These are phyloP conservation scores for Naso thynnoides DNA, from an alignment of 2,797 vertebrate species.

Conservation along the genomic window DNA sequence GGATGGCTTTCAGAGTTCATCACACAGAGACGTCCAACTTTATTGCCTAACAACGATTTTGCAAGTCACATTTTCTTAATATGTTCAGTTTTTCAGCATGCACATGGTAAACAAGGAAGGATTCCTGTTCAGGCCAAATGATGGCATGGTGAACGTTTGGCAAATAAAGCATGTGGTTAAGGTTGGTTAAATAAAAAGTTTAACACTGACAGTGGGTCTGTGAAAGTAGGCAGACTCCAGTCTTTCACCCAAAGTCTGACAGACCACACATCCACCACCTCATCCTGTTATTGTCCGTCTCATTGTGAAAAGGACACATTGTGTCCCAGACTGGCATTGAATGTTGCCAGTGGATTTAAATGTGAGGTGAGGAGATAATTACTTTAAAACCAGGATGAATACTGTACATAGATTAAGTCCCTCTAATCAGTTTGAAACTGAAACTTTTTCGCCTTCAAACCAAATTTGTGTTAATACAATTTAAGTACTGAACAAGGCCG, in stretches of 20 bases:
- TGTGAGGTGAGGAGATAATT: background rate
- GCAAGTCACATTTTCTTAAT: too few species aligned
- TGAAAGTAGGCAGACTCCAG: background rate
- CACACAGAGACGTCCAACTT: background rate
- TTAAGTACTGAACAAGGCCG: too few species aligned
- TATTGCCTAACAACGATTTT: background rate
- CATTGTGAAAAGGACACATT: background rate
- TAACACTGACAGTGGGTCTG: constrained; percentile 7
- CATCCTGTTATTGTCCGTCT: background rate
- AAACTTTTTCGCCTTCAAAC: too few species aligned
- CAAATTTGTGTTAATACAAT: too few species aligned
- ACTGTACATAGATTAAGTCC: too few species aligned
- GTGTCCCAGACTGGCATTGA: background rate
- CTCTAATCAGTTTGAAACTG: too few species aligned
- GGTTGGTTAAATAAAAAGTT: constrained; percentile 3
- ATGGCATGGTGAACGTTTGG: background rate
- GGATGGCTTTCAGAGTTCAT: background rate
- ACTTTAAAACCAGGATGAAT: background rate
- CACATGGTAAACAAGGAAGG: background rate
- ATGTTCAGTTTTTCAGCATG: background rate
- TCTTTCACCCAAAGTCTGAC: background rate
- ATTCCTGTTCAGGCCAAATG: background rate
- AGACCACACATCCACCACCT: background rate
- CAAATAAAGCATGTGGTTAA: background rate
- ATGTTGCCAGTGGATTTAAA: background rate